Evolutionary conservation across 2,113 vertebrate species (phyloP).

Genomic region (Malurus melanocephalus): DNA sequence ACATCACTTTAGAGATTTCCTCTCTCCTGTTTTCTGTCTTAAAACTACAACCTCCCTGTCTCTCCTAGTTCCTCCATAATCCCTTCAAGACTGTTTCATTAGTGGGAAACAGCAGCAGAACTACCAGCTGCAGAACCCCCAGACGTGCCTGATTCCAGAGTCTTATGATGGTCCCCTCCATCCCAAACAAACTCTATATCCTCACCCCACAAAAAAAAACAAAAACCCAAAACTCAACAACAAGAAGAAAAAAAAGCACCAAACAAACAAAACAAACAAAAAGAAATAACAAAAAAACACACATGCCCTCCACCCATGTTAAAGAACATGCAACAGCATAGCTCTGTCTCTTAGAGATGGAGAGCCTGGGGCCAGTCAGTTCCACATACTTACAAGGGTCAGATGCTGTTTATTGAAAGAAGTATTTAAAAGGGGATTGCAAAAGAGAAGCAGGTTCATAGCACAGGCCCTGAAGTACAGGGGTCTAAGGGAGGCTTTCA

Average conservation of each 20-base stretch:
- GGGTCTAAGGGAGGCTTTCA: background rate
- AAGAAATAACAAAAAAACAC: background rate
- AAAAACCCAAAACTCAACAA: no score
- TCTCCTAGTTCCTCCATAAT: background rate
- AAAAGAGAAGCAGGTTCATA: background rate
- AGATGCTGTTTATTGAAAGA: constrained; percentile 24
- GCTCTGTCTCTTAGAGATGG: background rate
- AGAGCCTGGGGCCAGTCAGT: background rate
- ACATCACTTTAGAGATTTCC: background rate
- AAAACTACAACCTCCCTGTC: background rate
- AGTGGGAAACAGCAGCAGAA: background rate
- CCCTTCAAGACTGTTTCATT: background rate
- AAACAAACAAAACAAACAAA: background rate
- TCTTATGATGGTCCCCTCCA: background rate
- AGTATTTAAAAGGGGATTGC: background rate
- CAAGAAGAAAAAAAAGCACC: no score
- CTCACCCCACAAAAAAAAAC: background rate
- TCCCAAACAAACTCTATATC: background rate
- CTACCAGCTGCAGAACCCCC: background rate
- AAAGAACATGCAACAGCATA: background rate
- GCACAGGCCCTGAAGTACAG: background rate
- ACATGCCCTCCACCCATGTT: background rate
- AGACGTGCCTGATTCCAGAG: background rate
- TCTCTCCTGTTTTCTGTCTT: background rate
- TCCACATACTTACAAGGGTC: background rate